Evolutionary conservation across 1,140 invertebrate species (phyloP).

Genomic region (Aphidius ervi): DNA sequence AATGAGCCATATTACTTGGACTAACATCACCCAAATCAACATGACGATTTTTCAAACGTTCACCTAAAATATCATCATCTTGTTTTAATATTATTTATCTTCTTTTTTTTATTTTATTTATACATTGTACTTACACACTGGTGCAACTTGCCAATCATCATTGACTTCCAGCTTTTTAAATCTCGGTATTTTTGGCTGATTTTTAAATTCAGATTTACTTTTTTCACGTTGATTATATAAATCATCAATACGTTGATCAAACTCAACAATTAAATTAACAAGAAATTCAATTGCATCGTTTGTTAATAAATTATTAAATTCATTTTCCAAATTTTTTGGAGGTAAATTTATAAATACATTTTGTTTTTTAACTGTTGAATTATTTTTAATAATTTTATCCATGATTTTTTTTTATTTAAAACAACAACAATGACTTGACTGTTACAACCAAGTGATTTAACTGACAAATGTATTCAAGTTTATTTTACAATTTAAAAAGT

Average conservation of each 20-base stretch:
- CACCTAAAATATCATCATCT: slow-evolving; percentile 20
- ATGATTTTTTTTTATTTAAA: not conserved
- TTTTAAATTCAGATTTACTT: slow-evolving; percentile 37
- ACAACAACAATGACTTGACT: not conserved
- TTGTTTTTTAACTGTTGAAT: not conserved
- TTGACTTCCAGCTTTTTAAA: slow-evolving; percentile 42
- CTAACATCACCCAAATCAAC: slow-evolving; percentile 62
- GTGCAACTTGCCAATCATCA: slow-evolving; percentile 55
- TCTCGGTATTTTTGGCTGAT: slow-evolving; percentile 29
- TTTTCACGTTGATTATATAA: slow-evolving; percentile 45
- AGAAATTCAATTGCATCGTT: slow-evolving; percentile 48
- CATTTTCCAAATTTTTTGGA: slow-evolving; percentile 51
- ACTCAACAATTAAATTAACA: slow-evolving; percentile 45
- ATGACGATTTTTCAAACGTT: slow-evolving; percentile 45
- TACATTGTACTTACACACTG: slow-evolving; percentile 44
- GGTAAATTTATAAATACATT: slow-evolving; percentile 31
- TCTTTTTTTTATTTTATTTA: slow-evolving; percentile 2
- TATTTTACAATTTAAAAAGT: too few relatives aligned
- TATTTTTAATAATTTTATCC: too few relatives aligned
- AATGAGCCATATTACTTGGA: slow-evolving; percentile 55
- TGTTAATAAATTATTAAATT: slow-evolving; percentile 50
- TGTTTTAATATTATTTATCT: slow-evolving; percentile 2
- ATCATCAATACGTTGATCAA: slow-evolving; percentile 48
- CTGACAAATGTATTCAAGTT: too few relatives aligned
- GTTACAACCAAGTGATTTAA: too few relatives aligned